A percentile compares a stretch with the other conserved stretches of the same genome.
Evolutionary conservation across 2,888 invertebrate species (phyloP).

Genomic region (Meteorus colon): DNA sequence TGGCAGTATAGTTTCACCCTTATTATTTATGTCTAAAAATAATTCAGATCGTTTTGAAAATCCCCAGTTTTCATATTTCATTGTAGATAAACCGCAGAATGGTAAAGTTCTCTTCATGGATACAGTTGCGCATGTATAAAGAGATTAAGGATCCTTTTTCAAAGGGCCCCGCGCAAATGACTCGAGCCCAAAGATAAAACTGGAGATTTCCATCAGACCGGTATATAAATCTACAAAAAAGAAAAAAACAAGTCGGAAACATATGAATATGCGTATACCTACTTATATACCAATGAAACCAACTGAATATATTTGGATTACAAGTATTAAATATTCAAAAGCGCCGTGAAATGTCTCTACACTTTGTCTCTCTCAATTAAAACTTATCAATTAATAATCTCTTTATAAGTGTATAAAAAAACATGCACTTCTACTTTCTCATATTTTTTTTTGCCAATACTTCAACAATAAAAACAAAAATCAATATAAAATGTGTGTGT

Average conservation of each 20-base stretch:
- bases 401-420: slow-evolving; percentile 15
- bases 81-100: too few species aligned
- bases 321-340: slow-evolving; percentile 45
- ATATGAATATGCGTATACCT: not conserved
- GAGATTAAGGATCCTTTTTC: slow-evolving; percentile 41
- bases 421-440: not conserved
- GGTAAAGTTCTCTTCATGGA: not conserved
- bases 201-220: slow-evolving; percentile 45
- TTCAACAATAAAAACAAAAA: not conserved
- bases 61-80: too few species aligned
- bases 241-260: slow-evolving; percentile 34
- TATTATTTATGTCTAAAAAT: too few species aligned
- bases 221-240: not conserved
- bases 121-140: slow-evolving; percentile 21
- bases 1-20: too few species aligned
- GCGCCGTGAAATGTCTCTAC: slow-evolving; percentile 53
- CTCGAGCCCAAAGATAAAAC: slow-evolving; percentile 44
- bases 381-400: slow-evolving; percentile 55
- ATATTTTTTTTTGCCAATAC: not conserved
- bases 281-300: slow-evolving; percentile 25
- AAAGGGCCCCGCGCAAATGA: slow-evolving; percentile 49
- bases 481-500: not conserved
- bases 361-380: slow-evolving; percentile 56
- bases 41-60: too few species aligned
- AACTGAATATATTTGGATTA: not conserved